Base-by-base conservation (phyloP, 1,140 invertebrate genomes). In the Prorops nasuta region DNA sequence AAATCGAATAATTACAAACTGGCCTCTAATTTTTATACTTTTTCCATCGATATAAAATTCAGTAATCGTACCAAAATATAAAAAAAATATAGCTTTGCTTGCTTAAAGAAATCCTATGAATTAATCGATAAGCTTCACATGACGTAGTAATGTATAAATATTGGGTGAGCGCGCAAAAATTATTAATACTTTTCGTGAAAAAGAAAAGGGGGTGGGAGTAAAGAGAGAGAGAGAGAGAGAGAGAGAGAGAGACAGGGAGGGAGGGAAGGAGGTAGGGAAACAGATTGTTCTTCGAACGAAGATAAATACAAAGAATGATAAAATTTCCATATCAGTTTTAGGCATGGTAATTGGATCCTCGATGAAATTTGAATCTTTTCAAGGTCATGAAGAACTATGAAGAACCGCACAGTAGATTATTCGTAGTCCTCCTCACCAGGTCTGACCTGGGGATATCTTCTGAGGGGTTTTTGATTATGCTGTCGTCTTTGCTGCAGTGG, bases 401-500 rank as follows among this genome's bases (percentile, higher is more conserved):
- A 28, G 24, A 28, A 28, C 10, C 10, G 10, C 4, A 28, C 4
- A 28, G 4, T 28, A 28, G 24, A 48, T 66, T 69, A 76, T 55
- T 78, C 73, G 41, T 77, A 77, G 14, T 77, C 74, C 31, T 76
- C 76, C 18, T 75, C 76, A 4, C 76, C 69, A 1, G 71, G 69
- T 63, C 70, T 60, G n/a, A 77, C 67, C 50, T 75, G 71, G 20
- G 76, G 74, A 53, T 62, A 76, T 65, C 76, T 75, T 56, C 73
- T 69, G 14, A 71, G 45, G 3, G 58, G 55, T 17, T 71, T 63
- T 15, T 64, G 51, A 12, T 58, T 35, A 37, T 72, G 74, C 3
- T 86, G 86, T 63, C 87, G 75, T 59, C 90, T 81, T 58, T 91
- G 88, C 43, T 86, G 84, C 21, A 92, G 77, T 1, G 90, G 89